phyloP scores from a whole-genome alignment of 2,888 invertebrate genomes.

The Ectobius pallidus region DNA sequence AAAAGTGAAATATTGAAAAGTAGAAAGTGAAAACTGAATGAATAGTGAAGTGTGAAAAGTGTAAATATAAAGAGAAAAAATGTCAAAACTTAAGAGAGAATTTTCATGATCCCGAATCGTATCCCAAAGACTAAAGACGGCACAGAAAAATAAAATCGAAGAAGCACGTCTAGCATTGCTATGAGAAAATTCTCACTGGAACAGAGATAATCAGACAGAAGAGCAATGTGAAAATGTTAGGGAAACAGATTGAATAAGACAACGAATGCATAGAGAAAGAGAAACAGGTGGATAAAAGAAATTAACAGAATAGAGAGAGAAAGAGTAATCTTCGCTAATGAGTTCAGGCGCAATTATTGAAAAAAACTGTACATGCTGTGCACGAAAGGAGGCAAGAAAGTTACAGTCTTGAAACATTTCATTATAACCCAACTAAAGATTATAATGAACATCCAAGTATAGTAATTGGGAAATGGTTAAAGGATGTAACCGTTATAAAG shows the following conservation, averaged over 20 bases:
- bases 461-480: constrained; percentile 8
- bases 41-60: not conserved
- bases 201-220: not conserved
- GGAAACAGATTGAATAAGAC: constrained; percentile 12
- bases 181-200: no score
- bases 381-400: constrained; percentile 14
- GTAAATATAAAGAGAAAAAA: constrained; percentile 18
- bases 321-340: constrained; percentile 14
- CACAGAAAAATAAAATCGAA: not conserved
- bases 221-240: constrained; percentile 7
- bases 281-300: constrained; percentile 17
- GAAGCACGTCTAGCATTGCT: constrained; percentile 9
- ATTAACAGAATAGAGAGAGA: constrained; percentile 12
- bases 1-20: not conserved
- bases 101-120: no score
- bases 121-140: not conserved
- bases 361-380: constrained; percentile 3
- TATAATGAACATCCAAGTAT: constrained; percentile 12
- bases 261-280: constrained; percentile 8
- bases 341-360: not conserved
- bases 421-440: constrained; percentile 13
- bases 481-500: constrained; percentile 3
- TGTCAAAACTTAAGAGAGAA: not conserved
- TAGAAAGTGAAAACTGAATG: not conserved
- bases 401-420: not conserved